Base-by-base conservation (phyloP, 2,888 invertebrate species). In the Amiota mariae region DNA sequence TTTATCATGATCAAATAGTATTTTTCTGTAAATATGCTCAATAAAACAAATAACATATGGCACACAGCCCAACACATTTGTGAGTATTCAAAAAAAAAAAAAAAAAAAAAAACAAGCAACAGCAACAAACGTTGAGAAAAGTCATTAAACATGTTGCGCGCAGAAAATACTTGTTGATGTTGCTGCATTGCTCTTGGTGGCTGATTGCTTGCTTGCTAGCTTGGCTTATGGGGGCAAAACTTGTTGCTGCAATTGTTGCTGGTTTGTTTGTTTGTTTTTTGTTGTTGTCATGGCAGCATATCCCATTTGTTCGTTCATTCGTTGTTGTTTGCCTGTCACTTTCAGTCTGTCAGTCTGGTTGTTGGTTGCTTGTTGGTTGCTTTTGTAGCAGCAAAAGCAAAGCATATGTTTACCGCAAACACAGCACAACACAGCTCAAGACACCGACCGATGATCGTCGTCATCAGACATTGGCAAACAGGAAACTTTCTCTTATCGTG, bases 401-500 rank as follows among this genome's bases (percentile, higher is more conserved):
- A 61, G 67, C 64, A 47, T 48, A 48, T 18, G 46, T 36, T 66
- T 66, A 48, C 48, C 48, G 48, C 66, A 48, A 66, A 18, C 67
- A 59, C n/a, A 59, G 59, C 15, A 18, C 63, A 36, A 24, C 4
- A 24, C 2, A 24, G 24, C 24, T 2, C 3, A 36, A 36, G 36
- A 6, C 36, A 36, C 36, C 36, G 36, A 36, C 36, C 6, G 36
- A 36, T 36, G 36, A 36, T 36, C 36, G 36, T 36, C 36, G 8
- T 36, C 36, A 36, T 36, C 36, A 36, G 36, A 36, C 47, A 54
- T 68, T 36, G 47, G n/a, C 56, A 73, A 72, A 73, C 76, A 77
- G 74, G 73, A 79, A 79, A 80, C 81, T 81, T 81, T 81, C 81
- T 81, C 81, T 81, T 81, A 79, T 82, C 80, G 81, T 79, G 77